Evolutionary conservation across 1,140 invertebrate genomes (phyloP), one percentile per base, ranked within the genome.

Genomic region (Drosophila arizonae): DNA sequence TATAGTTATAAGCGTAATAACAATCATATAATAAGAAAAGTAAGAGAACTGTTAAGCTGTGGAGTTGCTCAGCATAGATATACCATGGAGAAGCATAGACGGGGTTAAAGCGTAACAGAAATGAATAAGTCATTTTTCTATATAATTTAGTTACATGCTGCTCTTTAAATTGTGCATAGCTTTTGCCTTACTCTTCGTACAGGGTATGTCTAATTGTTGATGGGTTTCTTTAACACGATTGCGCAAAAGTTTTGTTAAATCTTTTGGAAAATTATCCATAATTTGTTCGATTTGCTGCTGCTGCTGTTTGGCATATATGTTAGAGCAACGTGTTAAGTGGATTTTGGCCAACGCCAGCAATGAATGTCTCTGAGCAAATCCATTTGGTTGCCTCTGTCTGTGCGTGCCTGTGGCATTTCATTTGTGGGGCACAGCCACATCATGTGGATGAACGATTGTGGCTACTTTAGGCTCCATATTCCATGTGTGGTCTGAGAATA

Each of bases 191-290:
- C 5, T 6, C 6, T 57, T 43, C n/a, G 1, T 46, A 43, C 21
- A 28, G 69, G 54, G 69, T 72, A 67, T 72, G 28, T 4, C 5
- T 11, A 60, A 36, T 64, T 15, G 24, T 45, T 54, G 41, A 33
- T 39, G 28, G 43, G 50, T 62, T 61, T 30, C 36, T 61, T 67
- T 41, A 56, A 56, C 41, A 67, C 66, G 56, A 70, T 70, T 56
- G 69, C 51, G 28, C 51, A 63, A 77, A 74, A 72, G 54, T 28
- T 72, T 67, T 79, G 76, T 76, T 90, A 76, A 78, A 82, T 89
- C 72, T 79, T 54, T 70, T 67, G 79, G 76, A 82, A 86, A 86
- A 87, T 76, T 76, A 75, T 72, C 52, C 39, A 50, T 74, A 75
- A 81, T 85, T 85, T 77, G 66, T 65, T 55, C 70, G 66, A 73